Conservation (phyloP, 2,888 invertebrate species). For the Dendrolimus houi region DNA sequence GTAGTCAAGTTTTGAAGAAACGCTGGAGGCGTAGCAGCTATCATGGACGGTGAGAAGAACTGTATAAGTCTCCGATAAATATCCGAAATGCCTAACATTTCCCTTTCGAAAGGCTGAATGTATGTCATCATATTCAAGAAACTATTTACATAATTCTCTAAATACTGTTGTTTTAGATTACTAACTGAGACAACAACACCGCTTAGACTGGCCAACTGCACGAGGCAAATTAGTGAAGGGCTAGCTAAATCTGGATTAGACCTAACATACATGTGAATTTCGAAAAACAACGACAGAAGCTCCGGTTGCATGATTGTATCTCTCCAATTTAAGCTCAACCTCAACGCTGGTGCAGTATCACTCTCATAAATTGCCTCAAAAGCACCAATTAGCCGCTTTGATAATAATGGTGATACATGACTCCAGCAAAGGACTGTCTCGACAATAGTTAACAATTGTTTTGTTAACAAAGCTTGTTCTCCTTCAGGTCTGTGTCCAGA, state of each 20-base stretch:
- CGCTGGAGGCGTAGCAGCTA: conserved; percentile 52
- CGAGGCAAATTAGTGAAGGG: conserved; percentile 87
- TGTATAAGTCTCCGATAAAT: conserved; percentile 63
- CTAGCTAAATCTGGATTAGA: conserved; percentile 84
- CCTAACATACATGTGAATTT: conserved; percentile 88
- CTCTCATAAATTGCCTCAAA: conserved; percentile 82
- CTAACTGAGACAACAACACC: conserved; percentile 51
- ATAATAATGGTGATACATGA: conserved; percentile 81
- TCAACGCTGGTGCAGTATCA: conserved; percentile 78
- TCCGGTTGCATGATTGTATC: conserved; percentile 85
- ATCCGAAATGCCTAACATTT: conserved; percentile 64
- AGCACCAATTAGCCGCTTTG: conserved; percentile 82
- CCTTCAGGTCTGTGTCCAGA: conserved; percentile 67
- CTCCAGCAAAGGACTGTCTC: conserved; percentile 90
- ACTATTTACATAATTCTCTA: conserved; percentile 61
- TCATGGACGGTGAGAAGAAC: conserved; percentile 59
- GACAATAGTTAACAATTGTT: conserved; percentile 84
- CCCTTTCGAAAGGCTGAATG: conserved; percentile 57
- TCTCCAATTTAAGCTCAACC: conserved; percentile 82
- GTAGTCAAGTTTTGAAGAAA: conserved; percentile 61
- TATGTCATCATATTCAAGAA: conserved; percentile 62
- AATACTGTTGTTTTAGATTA: conserved; percentile 58
- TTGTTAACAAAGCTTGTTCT: conserved; percentile 75
- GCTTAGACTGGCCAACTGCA: conserved; percentile 80
- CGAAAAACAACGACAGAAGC: conserved; percentile 86